phyloP scores from a whole-genome alignment of 2,888 invertebrate species.

The Cosmia pyralina region DNA sequence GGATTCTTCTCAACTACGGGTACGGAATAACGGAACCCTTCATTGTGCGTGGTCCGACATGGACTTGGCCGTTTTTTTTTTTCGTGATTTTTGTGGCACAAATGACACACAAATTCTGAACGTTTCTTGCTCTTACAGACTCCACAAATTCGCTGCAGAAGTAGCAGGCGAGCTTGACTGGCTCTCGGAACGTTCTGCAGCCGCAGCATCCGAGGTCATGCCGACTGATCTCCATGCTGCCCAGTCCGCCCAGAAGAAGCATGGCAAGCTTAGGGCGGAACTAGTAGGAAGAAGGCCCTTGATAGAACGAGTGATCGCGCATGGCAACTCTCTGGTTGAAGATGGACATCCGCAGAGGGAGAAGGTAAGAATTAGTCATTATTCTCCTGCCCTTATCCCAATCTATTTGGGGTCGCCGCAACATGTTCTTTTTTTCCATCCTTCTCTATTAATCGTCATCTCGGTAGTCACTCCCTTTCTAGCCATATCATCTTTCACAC shows the following conservation, averaged over 20 bases:
- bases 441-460: too few relatives aligned
- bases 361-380: conserved; percentile 87
- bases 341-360: conserved; percentile 95
- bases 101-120: background rate
- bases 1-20: too few relatives aligned
- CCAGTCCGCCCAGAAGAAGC: conserved; percentile 97
- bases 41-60: too few relatives aligned
- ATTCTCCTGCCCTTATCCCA: too few relatives aligned
- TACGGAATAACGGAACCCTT: too few relatives aligned
- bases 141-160: conserved; percentile 98
- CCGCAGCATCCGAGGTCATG: conserved; percentile 93
- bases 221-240: conserved; percentile 97
- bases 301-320: conserved; percentile 95
- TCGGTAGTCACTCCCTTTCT: too few relatives aligned
- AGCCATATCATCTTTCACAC: too few relatives aligned
- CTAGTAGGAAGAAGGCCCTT: conserved; percentile 96
- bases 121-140: conserved; percentile 73
- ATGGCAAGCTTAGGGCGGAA: conserved; percentile 97
- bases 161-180: conserved; percentile 98
- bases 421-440: too few relatives aligned
- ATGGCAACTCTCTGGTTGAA: conserved; percentile 93
- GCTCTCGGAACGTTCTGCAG: conserved; percentile 97
- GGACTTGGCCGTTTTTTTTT: too few relatives aligned
- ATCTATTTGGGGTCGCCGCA: too few relatives aligned
- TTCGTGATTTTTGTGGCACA: too few relatives aligned